Base-by-base conservation (phyloP, 2,113 vertebrate genomes). In the Neotragus pygmaeus region DNA sequence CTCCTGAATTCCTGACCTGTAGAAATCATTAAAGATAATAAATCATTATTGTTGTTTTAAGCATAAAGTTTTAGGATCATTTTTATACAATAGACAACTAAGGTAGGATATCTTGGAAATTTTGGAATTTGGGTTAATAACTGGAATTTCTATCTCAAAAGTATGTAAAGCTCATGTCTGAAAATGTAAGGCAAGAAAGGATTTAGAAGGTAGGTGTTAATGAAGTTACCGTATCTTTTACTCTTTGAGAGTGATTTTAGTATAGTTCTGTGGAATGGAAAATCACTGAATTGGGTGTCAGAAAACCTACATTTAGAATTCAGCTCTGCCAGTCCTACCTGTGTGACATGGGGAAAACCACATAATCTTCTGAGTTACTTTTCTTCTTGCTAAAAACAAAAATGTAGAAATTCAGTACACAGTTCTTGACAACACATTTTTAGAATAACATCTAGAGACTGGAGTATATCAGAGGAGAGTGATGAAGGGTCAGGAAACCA, bases 341-440 rank as follows among this genome's bases (percentile, higher is more conserved):
- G 36, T 80, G 36, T 90, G 36, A 55, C 36, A n/a, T 73, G 45
- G 85, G 51, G 13, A 39, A 80, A 89, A 47, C 80, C 27, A n/a
- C 77, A 43, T 43, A 88, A 60, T 10, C 28, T 92, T 82, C 49
- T 88, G 43, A 93, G n/a, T 91, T 90, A 51, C 9, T 91, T 95
- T 97, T 73, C n/a, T 91, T 92, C 33, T 8, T 43, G 39, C 17
- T 96, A 58, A 92, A 80, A 96, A 30, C 39, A 36, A 95, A 93
- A 55, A 55, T 70, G 27, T 19, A 57, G 84, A 93, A 89, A n/a
- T 92, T 94, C 66, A 10, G 10, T 62, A 78, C 95, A 93, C 77
- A 82, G 14, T 93, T 64, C 10, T 75, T 73, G 66, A 19, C 36
- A 80, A 33, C 30, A 15, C 53, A 47, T 87, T 94, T 97, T 92